Evolutionary conservation across 2,113 vertebrate species (phyloP).

Genomic region (Clarias macrocephalus): DNA sequence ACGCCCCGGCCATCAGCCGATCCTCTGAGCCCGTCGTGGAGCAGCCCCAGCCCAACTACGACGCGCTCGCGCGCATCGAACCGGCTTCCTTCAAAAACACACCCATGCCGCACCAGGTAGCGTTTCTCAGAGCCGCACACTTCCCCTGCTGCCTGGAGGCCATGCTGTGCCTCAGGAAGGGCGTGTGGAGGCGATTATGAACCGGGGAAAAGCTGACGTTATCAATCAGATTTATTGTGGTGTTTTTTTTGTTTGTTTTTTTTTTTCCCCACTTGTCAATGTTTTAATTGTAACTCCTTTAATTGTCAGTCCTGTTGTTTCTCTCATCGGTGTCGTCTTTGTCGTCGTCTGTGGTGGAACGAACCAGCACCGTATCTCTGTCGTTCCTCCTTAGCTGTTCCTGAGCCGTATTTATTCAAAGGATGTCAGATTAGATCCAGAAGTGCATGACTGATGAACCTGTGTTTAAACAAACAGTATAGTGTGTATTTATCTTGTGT

Average conservation of each 20-base stretch:
- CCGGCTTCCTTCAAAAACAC: constrained; percentile 88
- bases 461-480: constrained; percentile 67
- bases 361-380: constrained; percentile 17
- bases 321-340: not conserved
- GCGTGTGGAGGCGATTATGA: constrained; percentile 75
- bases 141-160: constrained; percentile 78
- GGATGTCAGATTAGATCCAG: constrained; percentile 61
- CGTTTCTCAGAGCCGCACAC: constrained; percentile 73
- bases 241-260: constrained; percentile 51
- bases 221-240: constrained; percentile 62
- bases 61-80: constrained; percentile 86
- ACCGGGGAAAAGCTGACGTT: constrained; percentile 22
- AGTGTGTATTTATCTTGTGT: constrained; percentile 70
- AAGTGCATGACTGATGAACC: constrained; percentile 72
- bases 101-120: constrained; percentile 87
- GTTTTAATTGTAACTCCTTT: constrained; percentile 46
- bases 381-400: not conserved
- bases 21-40: constrained; percentile 96
- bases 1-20: constrained; percentile 93
- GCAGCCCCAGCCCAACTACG: constrained; percentile 83
- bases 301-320: not conserved
- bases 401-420: constrained; percentile 62
- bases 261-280: not conserved
- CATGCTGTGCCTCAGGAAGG: constrained; percentile 73
- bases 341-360: constrained; percentile 1